Evolutionary conservation across 2,113 vertebrate species (phyloP), one percentile per base, ranked within the genome.

Genomic region (Uria aalge): DNA sequence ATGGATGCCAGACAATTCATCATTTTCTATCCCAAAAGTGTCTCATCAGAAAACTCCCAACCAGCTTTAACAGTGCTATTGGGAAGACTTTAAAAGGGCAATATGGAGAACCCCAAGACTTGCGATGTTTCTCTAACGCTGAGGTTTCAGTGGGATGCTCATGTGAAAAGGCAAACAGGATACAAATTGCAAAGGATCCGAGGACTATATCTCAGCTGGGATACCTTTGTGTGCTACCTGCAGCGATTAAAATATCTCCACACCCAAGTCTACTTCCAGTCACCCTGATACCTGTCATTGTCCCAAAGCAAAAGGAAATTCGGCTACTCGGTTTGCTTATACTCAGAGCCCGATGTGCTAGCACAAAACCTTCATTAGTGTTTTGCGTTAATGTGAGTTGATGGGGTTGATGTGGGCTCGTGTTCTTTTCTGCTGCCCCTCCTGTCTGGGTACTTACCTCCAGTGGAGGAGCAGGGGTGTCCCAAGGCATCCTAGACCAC

Each of bases 1-100:
- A 88, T 83, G 92, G 57, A 80, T 80, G 92, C 94, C 90, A 94
- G 82, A 88, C 38, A 80, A 75, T 55, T 96, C 78, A 93, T 96
- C 75, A 66, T 53, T 95, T 97, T 80, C 75, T 47, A 77, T 73
- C 85, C 71, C 81, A 40, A 85, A 93, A 86, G 63, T 27, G 29
- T 55, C 60, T 93, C 66, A 34, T 84, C 90, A 90, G 68, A 88
- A 92, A 73, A 47, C 76, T 95, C 82, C 47, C 68, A 50, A 92
- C 67, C 63, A 77, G 68, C 79, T 77, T 41, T 80, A 79, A 83
- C 23, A 55, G 26, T 24, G 32, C 71, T 76, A 1, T 84, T 78
- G 64, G 64, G 64, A 60, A 81, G 69, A 60, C 29, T 84, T 86
- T 63, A 64, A 64, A 90, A 71, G 68, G 57, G 29, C 20, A 15